A percentile compares a stretch with the other conserved stretches of the same genome.
Conservation (phyloP, 1,140 invertebrate genomes). For the Mamestra configurata region DNA sequence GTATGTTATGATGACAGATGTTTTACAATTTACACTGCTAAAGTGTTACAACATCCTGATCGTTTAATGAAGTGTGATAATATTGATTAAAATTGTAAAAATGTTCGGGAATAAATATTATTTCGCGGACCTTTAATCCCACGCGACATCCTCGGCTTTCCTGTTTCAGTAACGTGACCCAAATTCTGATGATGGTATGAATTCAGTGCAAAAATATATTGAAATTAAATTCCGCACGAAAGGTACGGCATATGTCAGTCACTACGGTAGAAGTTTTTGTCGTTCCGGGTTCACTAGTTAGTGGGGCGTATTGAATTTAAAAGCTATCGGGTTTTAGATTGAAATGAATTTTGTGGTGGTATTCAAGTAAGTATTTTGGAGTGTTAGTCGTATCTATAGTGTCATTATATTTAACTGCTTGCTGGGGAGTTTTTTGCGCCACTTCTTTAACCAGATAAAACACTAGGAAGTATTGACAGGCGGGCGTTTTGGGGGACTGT, state of each 20-base stretch:
- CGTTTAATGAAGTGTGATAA: too few species aligned
- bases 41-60: too few species aligned
- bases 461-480: too few species aligned
- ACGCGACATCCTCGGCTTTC: not conserved
- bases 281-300: not conserved
- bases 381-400: too few species aligned
- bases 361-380: too few species aligned
- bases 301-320: not conserved
- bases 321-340: not conserved
- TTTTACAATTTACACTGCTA: too few species aligned
- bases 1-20: too few species aligned
- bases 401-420: too few species aligned
- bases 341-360: not conserved
- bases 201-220: slow-evolving; percentile 48
- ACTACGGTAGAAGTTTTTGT: not conserved
- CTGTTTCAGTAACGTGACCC: slow-evolving; percentile 57
- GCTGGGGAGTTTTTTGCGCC: too few species aligned
- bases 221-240: slow-evolving; percentile 52
- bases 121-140: not conserved
- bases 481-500: too few species aligned
- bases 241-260: slow-evolving; percentile 8
- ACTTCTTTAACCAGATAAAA: too few species aligned
- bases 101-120: not conserved
- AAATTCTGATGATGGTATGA: slow-evolving; percentile 48
- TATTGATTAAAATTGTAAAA: too few species aligned